Base-by-base conservation (phyloP, 1,140 invertebrate genomes). In the Atopsyche davidsoni region DNA sequence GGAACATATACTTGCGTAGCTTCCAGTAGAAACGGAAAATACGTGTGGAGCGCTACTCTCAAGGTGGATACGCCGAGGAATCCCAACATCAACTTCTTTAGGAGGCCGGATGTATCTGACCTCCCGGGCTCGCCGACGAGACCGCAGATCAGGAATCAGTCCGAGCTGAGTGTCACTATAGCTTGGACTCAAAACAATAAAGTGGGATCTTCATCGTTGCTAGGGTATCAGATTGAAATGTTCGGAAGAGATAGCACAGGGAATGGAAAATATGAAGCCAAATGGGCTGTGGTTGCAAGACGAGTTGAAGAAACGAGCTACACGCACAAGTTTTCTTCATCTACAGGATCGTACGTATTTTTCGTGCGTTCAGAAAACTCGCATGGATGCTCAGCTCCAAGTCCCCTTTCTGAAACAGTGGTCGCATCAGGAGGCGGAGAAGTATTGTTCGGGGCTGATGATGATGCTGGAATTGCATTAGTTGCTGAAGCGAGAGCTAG, bases 1-100 rank as follows among this genome's bases (percentile, higher is more conserved):
- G 88, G 87, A 1, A 63, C 86, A 25, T 90, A 92, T 70, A 87
- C 89, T 1, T 88, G 90, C 65, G 83, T 87, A 21, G 89, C 87
- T 2, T 86, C 85, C 1, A 89, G 86, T n/a, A 80, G 82, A 43
- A 87, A 88, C 22, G 87, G 91, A 46, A 82, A 86, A 74, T 89
- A 89, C 34, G 85, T 87, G 0, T 93, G 90, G 89, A 85, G 81
- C 52, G 88, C 88, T 1, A 78, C 80, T 19, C 72, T 96, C 2
- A 70, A 80, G 35, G 87, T 94, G 1, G 85, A 87, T 61, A 77
- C 80, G 53, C 86, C 86, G 11, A 88, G 82, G 51, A 89, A 92
- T 73, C 86, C 87, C 10, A 89, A 87, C 60, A 85, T 87, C 11
- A 82, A 85, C 57, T 90, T 90, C 67, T 86, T 86, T 62, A 79